phyloP scores from a whole-genome alignment of 2,888 invertebrate species.

The Latrodectus elegans region DNA sequence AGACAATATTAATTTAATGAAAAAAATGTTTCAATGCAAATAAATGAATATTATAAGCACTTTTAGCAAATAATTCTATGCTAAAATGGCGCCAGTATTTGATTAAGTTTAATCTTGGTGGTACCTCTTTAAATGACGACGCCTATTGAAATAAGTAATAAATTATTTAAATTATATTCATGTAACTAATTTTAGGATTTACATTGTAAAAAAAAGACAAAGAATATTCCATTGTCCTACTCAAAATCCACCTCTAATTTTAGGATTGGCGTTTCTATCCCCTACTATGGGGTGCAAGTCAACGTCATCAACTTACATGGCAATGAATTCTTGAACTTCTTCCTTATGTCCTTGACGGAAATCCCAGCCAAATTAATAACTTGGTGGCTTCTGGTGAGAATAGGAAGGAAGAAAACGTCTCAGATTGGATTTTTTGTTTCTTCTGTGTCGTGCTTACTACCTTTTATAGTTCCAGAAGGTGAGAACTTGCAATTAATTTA shows the following conservation, averaged over 20 bases:
- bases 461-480: constrained; percentile 44
- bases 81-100: too few relatives aligned
- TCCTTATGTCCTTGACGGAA: constrained; percentile 80
- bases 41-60: too few relatives aligned
- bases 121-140: too few relatives aligned
- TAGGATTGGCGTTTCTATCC: constrained; percentile 59
- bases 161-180: too few relatives aligned
- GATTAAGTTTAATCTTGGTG: too few relatives aligned
- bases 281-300: constrained; percentile 68
- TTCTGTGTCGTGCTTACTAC: constrained; percentile 69
- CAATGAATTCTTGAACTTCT: constrained; percentile 82
- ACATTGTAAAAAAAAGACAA: too few relatives aligned
- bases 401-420: constrained; percentile 78
- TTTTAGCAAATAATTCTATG: too few relatives aligned
- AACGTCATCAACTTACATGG: constrained; percentile 77
- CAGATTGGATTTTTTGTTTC: constrained; percentile 76
- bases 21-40: too few relatives aligned
- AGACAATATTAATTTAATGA: too few relatives aligned
- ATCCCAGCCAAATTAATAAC: constrained; percentile 80
- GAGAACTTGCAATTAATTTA: not conserved
- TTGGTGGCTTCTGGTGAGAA: constrained; percentile 77
- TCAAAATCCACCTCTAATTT: not conserved
- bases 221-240: too few relatives aligned
- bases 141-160: too few relatives aligned
- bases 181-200: too few relatives aligned